phyloP scores from a whole-genome alignment of 2,113 vertebrate species.

The Tychaedon coryphoeus region DNA sequence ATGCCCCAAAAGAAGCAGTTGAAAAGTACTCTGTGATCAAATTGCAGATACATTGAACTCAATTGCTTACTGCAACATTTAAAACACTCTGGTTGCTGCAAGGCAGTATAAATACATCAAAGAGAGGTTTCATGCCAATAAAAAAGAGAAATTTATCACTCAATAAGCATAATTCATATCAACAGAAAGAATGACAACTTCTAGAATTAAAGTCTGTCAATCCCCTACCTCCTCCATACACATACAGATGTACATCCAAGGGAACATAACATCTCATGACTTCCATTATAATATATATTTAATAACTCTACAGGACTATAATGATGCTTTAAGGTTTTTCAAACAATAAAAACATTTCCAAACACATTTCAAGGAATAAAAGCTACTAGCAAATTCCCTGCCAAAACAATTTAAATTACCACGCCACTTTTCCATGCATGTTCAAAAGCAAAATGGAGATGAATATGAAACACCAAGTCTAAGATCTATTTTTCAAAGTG shows the following conservation, averaged over 20 bases:
- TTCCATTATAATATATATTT: conserved; percentile 23
- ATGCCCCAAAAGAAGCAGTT: not conserved
- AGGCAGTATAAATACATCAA: not conserved
- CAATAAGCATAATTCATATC: conserved; percentile 3
- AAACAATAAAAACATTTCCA: conserved; percentile 34
- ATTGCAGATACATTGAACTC: not conserved
- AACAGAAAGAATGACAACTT: not conserved
- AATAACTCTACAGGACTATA: not conserved
- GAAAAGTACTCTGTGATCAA: not conserved
- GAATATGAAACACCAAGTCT: conserved; percentile 59
- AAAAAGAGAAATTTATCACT: not conserved
- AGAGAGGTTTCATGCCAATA: not conserved
- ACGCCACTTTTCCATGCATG: conserved; percentile 7
- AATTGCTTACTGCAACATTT: not conserved
- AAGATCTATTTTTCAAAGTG: conserved; percentile 68
- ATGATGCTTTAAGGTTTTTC: conserved; percentile 1
- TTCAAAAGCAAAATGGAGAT: conserved; percentile 54
- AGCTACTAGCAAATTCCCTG: conserved; percentile 15
- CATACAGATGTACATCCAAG: not conserved
- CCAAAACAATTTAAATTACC: conserved; percentile 58
- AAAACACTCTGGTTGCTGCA: not conserved
- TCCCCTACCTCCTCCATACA: not conserved
- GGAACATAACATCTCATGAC: not conserved
- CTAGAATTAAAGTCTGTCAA: not conserved
- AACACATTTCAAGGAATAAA: conserved; percentile 26